Conservation (phyloP, 2,888 invertebrate species). For the Syrista parreyssii region DNA sequence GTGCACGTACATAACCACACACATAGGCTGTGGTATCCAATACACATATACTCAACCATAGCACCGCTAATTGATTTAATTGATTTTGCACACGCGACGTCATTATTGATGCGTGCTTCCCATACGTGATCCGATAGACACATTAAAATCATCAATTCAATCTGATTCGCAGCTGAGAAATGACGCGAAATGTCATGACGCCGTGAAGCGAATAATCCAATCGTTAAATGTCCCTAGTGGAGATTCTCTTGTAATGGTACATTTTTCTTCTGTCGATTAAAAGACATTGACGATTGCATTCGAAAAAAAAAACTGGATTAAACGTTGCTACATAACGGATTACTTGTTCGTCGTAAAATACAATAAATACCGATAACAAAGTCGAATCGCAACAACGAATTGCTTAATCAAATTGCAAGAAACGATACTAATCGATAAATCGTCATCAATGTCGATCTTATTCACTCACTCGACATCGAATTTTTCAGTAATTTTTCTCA, state of each 20-base stretch:
- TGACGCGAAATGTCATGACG: conserved; percentile 45
- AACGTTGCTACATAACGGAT: not conserved
- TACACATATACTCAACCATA: conserved; percentile 21
- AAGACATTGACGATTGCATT: not conserved
- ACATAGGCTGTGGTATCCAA: not conserved
- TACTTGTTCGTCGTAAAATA: not conserved
- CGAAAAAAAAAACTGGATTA: not conserved
- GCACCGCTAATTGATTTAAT: conserved; percentile 53
- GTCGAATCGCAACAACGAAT: not conserved
- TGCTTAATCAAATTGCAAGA: not conserved
- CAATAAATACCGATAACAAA: not conserved
- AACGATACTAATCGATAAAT: not conserved
- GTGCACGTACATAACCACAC: not conserved
- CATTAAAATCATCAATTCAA: conserved; percentile 56
- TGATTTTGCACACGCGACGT: conserved; percentile 50
- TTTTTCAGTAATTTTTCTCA: not conserved
- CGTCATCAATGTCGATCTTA: not conserved
- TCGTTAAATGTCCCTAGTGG: not conserved
- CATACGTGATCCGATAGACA: conserved; percentile 26
- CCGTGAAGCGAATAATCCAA: conserved; percentile 11
- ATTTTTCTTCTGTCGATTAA: not conserved
- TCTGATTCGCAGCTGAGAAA: conserved; percentile 45
- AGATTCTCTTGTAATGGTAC: not conserved
- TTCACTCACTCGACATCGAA: not conserved
- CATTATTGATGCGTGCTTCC: conserved; percentile 48